A percentile compares a stretch with the other conserved stretches of the same genome.
Evolutionary conservation across 2,113 vertebrate species (phyloP).

Genomic region (Hemicordylus capensis): DNA sequence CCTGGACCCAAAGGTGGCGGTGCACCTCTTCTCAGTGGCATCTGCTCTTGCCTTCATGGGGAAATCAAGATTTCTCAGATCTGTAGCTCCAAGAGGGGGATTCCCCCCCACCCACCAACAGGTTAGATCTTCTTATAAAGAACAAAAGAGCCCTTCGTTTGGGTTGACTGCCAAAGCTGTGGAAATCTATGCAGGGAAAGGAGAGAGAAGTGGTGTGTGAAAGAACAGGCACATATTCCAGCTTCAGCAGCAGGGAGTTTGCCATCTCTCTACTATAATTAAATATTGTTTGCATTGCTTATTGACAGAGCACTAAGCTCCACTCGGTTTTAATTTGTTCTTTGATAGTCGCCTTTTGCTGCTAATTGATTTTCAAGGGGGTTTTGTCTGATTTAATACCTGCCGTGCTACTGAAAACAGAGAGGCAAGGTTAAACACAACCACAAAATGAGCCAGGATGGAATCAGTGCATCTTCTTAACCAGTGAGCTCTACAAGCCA

Average conservation of each 20-base stretch:
- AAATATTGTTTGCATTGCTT: slow-evolving; percentile 74
- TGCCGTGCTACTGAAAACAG: slow-evolving; percentile 55
- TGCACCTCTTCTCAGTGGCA: not conserved
- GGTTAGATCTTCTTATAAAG: not conserved
- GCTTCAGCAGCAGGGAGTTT: slow-evolving; percentile 39
- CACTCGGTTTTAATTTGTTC: slow-evolving; percentile 70
- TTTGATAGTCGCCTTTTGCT: slow-evolving; percentile 76
- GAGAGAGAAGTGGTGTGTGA: slow-evolving; percentile 10
- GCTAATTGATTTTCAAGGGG: slow-evolving; percentile 79
- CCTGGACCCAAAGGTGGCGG: not conserved
- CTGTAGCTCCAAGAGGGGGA: not conserved
- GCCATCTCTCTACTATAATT: slow-evolving; percentile 52
- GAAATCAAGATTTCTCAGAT: not conserved
- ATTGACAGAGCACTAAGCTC: slow-evolving; percentile 78
- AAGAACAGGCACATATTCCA: not conserved
- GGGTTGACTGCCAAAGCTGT: not conserved
- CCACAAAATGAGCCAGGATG: slow-evolving; percentile 6
- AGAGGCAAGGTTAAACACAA: slow-evolving; percentile 17
- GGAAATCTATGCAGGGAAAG: not conserved
- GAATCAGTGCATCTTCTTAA: fast-evolving
- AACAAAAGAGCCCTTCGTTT: fast-evolving
- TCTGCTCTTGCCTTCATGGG: not conserved
- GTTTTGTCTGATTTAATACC: slow-evolving; percentile 71
- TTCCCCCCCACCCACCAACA: not conserved
- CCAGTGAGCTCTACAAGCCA: fast-evolving